Conservation (phyloP, 1,140 invertebrate genomes). For the Hyles vespertilio region DNA sequence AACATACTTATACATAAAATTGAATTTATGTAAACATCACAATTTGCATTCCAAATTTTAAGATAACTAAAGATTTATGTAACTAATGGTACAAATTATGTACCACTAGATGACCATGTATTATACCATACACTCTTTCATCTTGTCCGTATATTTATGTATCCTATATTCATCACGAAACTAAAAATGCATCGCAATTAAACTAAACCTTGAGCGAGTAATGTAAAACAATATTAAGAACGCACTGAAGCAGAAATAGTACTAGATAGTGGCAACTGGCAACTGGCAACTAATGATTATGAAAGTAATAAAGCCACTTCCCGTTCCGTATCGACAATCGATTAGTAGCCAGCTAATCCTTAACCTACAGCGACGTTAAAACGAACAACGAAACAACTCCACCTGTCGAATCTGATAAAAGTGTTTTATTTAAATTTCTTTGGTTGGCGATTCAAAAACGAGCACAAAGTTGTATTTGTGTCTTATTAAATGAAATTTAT, state of each 20-base stretch:
- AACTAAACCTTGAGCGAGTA: not conserved
- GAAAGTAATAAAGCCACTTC: constrained; percentile 23
- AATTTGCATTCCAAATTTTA: too few relatives aligned
- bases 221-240: constrained; percentile 5
- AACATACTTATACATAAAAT: too few relatives aligned
- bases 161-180: too few relatives aligned
- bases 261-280: not conserved
- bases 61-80: too few relatives aligned
- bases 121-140: too few relatives aligned
- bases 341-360: constrained; percentile 66
- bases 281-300: not conserved
- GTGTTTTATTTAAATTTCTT: constrained; percentile 74
- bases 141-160: too few relatives aligned
- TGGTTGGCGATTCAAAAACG: constrained; percentile 62
- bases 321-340: constrained; percentile 53
- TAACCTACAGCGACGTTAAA: constrained; percentile 71
- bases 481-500: constrained; percentile 76
- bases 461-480: constrained; percentile 66
- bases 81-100: too few relatives aligned
- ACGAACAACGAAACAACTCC: constrained; percentile 47
- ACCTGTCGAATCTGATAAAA: constrained; percentile 75
- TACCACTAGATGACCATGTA: too few relatives aligned
- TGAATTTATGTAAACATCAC: too few relatives aligned
- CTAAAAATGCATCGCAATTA: too few relatives aligned
- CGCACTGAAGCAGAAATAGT: not conserved